A percentile compares a stretch with the other conserved stretches of the same genome.
phyloP scores from a whole-genome alignment of 2,113 vertebrate species.

The Chrysemys picta region DNA sequence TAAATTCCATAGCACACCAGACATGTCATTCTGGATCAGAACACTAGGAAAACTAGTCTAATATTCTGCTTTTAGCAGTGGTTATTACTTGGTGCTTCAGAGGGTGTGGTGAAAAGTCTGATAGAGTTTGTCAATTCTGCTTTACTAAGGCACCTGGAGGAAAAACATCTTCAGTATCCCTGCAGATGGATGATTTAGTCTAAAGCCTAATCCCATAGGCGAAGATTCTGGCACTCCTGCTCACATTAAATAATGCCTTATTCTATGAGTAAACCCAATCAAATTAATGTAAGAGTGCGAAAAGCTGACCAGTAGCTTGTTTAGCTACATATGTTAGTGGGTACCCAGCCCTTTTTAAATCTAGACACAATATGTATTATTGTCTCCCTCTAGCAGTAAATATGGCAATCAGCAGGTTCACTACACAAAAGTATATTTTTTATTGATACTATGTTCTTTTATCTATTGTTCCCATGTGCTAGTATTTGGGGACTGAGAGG shows the following conservation, averaged over 20 bases:
- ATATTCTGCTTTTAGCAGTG: not conserved
- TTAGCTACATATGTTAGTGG: not conserved
- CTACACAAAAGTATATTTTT: not conserved
- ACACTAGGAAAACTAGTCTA: not conserved
- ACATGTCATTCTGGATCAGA: not conserved
- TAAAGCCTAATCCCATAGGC: not conserved
- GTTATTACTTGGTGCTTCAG: not conserved
- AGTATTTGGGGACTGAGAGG: too few relatives aligned
- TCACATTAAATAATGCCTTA: too few relatives aligned
- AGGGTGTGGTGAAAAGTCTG: not conserved
- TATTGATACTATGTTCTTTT: not conserved
- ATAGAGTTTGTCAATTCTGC: not conserved
- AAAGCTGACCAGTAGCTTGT: not conserved
- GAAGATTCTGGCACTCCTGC: not conserved
- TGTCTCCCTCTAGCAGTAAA: not conserved
- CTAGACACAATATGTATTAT: not conserved
- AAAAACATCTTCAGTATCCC: not conserved
- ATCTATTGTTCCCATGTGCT: not conserved
- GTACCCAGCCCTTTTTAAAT: not conserved
- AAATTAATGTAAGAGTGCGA: not conserved
- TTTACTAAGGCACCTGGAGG: not conserved
- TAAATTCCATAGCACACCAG: too few relatives aligned
- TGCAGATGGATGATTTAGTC: not conserved
- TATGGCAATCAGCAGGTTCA: not conserved
- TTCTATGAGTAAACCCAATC: not conserved